Evolutionary conservation across 2,888 invertebrate species (phyloP), one percentile per base, ranked within the genome.

Genomic region (Neuroscelio doddi): DNA sequence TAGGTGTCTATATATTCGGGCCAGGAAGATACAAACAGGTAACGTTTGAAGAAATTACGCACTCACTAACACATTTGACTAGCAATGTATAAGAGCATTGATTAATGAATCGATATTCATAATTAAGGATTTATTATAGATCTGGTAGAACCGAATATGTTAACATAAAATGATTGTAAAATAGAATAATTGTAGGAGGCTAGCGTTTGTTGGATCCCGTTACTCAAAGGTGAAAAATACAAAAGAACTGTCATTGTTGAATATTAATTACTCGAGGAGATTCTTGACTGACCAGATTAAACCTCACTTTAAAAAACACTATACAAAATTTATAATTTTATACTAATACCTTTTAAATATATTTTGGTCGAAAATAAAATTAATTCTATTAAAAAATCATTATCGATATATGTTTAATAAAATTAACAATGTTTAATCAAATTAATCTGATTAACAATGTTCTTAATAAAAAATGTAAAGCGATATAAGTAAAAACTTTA

Each of bases 221-320:
- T 65, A 49, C 50, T 10, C 4, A 34, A 15, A 21, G 36, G 8
- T 21, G 12, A 50, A 26, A 29, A 32, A 55, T 47, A 57, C 29
- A 56, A 41, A 15, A 34, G 42, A 55, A 59, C 51, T 56, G 14
- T 55, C 29, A 67, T 77, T 80, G 80, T 80, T 80, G 70, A 80
- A 74, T 74, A 76, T 77, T 56, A 69, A 55, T 59, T 69, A 49
- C 59, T 73, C 69, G 75, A 45, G 68, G 53, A 67, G 71, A 52
- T 7, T 10, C 56, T 47, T 32, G 10, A n/a, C 34, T 27, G 32
- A 34, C 14, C n/a, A n/a, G n/a, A n/a, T n/a, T n/a, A n/a, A n/a
- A n/a, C n/a, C n/a, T n/a, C n/a, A n/a, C n/a, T n/a, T n/a, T n/a
- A n/a, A n/a, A n/a, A n/a, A n/a, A n/a, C n/a, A n/a, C n/a, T n/a